Evolutionary conservation across 2,888 invertebrate species (phyloP).

Genomic region (Troilus luridus): DNA sequence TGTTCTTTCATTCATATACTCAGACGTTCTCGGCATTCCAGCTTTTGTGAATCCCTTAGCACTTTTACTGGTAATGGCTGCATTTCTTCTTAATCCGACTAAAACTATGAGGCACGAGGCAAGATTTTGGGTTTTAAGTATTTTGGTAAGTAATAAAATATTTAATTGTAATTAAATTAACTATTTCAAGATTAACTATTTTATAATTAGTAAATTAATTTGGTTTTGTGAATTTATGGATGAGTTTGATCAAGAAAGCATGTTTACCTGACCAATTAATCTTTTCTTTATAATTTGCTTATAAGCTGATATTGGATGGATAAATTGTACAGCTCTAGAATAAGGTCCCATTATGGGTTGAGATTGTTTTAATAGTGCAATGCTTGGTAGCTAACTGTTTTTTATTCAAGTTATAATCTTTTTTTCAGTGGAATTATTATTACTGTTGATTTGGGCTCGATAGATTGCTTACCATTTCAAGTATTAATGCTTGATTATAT

Average conservation of each 20-base stretch:
- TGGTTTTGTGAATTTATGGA: background rate
- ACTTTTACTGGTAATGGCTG: slow-evolving; percentile 82
- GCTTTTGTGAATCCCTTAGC: slow-evolving; percentile 93
- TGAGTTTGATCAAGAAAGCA: background rate
- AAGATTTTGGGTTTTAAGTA: slow-evolving; percentile 92
- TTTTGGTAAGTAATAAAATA: slow-evolving; percentile 79
- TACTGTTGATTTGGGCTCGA: too few relatives aligned
- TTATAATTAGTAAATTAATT: background rate
- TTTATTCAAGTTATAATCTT: too few relatives aligned
- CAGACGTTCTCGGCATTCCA: slow-evolving; percentile 88
- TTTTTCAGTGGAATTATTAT: too few relatives aligned
- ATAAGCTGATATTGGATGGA: background rate
- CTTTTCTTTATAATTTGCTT: background rate
- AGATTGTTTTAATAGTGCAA: too few relatives aligned
- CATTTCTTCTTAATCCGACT: slow-evolving; percentile 93
- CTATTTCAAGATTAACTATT: too few relatives aligned
- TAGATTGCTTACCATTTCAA: too few relatives aligned
- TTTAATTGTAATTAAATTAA: background rate
- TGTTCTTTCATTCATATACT: slow-evolving; percentile 77
- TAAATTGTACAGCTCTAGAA: too few relatives aligned
- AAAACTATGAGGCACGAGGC: slow-evolving; percentile 93
- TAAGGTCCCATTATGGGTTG: too few relatives aligned
- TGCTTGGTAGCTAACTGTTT: too few relatives aligned
- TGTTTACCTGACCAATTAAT: background rate
- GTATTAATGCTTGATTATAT: too few relatives aligned